Conservation (phyloP, 2,888 invertebrate species). For the Choreutis nemorana region DNA sequence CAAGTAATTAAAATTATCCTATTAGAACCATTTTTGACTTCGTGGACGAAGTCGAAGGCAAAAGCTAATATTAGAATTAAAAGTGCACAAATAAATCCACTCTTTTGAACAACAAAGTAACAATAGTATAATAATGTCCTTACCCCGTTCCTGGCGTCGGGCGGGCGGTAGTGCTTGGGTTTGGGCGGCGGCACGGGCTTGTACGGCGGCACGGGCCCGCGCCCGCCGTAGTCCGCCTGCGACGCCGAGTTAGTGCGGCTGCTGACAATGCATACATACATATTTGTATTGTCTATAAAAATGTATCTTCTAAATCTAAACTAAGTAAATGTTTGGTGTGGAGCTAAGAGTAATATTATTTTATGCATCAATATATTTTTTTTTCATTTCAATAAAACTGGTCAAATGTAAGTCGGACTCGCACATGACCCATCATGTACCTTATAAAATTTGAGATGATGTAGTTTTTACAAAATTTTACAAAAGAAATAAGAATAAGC, state of each 20-base stretch:
- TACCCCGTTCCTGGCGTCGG: conserved; percentile 53
- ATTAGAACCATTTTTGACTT: neutral
- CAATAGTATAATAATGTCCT: conserved; percentile 13
- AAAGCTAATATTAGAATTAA: neutral
- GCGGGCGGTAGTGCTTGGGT: conserved; percentile 89
- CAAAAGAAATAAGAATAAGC: too few relatives aligned
- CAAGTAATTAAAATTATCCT: neutral
- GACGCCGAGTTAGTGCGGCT: conserved; percentile 69
- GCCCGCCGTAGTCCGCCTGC: conserved; percentile 64
- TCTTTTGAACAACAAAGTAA: too few relatives aligned
- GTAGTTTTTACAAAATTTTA: too few relatives aligned
- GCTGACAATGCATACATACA: conserved; percentile 16
- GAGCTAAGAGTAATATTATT: too few relatives aligned
- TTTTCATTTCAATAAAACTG: too few relatives aligned
- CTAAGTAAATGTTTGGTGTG: conserved; percentile 1
- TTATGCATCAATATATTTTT: too few relatives aligned
- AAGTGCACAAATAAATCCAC: neutral
- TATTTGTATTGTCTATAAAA: neutral
- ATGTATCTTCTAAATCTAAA: neutral
- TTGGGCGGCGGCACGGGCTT: conserved; percentile 94
- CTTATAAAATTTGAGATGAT: too few relatives aligned
- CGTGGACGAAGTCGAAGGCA: neutral
- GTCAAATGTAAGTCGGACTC: too few relatives aligned
- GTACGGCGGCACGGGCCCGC: conserved; percentile 59
- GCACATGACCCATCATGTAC: too few relatives aligned